Evolutionary conservation across 2,888 invertebrate species (phyloP).

Genomic region (Drosophila anomalipes): DNA sequence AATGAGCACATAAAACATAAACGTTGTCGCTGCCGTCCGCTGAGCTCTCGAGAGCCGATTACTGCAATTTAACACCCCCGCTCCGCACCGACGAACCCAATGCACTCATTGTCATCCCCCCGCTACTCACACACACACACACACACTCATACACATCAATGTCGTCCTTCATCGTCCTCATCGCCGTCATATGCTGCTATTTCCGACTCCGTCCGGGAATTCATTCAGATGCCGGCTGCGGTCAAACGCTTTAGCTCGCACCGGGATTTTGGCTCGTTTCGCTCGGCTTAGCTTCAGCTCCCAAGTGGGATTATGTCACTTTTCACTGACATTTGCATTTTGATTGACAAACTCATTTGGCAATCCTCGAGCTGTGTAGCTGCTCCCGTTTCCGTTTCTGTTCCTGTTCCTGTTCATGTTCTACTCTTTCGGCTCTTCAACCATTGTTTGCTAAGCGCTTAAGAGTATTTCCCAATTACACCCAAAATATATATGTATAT

Average conservation of each 20-base stretch:
- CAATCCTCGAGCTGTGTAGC: conserved; percentile 31
- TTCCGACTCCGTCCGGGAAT: conserved; percentile 60
- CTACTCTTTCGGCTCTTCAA: not conserved
- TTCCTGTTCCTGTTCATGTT: not conserved
- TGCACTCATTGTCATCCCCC: conserved; percentile 27
- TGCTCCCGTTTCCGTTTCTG: conserved; percentile 3
- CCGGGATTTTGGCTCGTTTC: conserved; percentile 77
- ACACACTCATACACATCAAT: conserved; percentile 33
- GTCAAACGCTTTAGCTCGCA: conserved; percentile 82
- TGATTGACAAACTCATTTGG: conserved; percentile 82
- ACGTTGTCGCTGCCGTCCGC: conserved; percentile 71
- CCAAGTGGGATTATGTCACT: conserved; percentile 85
- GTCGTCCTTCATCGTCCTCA: conserved; percentile 22
- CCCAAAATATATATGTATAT: conserved; percentile 2
- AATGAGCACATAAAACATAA: conserved; percentile 82
- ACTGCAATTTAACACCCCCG: conserved; percentile 81
- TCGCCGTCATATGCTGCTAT: conserved; percentile 71
- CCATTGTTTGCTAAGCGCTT: conserved; percentile 67
- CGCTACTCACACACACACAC: not conserved
- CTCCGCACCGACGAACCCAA: conserved; percentile 20
- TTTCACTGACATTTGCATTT: conserved; percentile 84
- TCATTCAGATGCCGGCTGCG: conserved; percentile 74
- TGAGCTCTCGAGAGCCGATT: conserved; percentile 79
- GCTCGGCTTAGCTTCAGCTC: conserved; percentile 74
- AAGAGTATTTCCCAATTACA: conserved; percentile 74